phyloP scores from a whole-genome alignment of 2,113 vertebrate genomes.

The Ardeotis arabs region DNA sequence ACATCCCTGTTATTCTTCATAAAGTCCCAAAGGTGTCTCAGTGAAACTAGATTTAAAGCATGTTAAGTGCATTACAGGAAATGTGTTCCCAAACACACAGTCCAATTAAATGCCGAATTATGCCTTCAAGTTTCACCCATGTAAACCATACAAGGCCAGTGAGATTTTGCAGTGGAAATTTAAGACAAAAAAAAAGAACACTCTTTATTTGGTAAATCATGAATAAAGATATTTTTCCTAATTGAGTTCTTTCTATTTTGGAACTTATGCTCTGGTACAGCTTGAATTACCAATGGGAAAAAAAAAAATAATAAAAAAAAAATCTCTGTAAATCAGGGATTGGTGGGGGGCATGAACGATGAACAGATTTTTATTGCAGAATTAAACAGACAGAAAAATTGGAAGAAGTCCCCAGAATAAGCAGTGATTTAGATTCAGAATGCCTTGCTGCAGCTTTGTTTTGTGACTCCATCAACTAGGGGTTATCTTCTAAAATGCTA shows the following conservation, averaged over 20 bases:
- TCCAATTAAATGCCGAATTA: conserved; percentile 26
- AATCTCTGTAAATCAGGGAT: not conserved
- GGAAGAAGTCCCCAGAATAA: not conserved
- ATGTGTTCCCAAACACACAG: conserved; percentile 28
- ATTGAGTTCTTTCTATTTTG: not conserved
- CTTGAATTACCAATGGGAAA: not conserved
- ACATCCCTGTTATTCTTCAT: conserved; percentile 47
- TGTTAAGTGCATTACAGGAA: conserved; percentile 37
- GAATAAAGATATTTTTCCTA: not conserved
- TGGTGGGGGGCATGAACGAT: not conserved
- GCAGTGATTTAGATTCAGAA: not conserved
- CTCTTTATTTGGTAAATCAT: not conserved
- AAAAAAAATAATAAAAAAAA: no score
- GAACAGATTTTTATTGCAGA: not conserved
- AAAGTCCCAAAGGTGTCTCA: conserved; percentile 15
- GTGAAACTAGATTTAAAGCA: conserved; percentile 40
- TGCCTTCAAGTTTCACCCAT: conserved; percentile 31
- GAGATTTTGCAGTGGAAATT: not conserved
- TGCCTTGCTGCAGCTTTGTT: not conserved
- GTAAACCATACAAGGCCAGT: not conserved
- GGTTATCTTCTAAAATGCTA: not conserved
- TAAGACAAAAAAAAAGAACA: not conserved
- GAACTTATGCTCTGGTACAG: not conserved
- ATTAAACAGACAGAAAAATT: not conserved
- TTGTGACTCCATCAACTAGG: not conserved